Evolutionary conservation across 1,140 invertebrate genomes (phyloP), one percentile per base, ranked within the genome.

Genomic region (Drosophila takahashii): DNA sequence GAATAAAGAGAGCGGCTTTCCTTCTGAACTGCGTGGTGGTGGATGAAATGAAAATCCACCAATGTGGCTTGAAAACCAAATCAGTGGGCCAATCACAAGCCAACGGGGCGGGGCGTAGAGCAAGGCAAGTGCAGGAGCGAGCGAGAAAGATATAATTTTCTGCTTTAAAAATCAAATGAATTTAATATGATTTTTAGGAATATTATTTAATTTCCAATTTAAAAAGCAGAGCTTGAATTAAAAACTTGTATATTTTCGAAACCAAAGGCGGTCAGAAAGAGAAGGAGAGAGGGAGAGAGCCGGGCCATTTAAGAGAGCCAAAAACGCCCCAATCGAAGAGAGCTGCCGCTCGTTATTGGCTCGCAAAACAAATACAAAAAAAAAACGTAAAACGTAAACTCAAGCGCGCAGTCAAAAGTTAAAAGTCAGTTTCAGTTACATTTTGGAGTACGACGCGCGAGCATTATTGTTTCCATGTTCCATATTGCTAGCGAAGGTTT

Each of bases 71-170:
- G 16, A 44, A 18, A 18, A 10, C 9, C 3, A 18, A 29, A 32
- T 34, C 62, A 62, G 58, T 44, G 61, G 62, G 34, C 64, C 64
- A 67, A 67, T 67, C 64, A 45, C 27, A 34, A 16, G 8, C 13
- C 10, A 3, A 29, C 2, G 13, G 60, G 64, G 64, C 59, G 64
- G 27, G 26, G 41, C 59, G 18, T 10, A 32, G 9, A n/a, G 27
- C 29, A 41, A 62, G 62, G 32, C 22, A 64, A 29, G 18, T 15
- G n/a, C 27, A 50, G 47, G 47, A 50, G 47, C 27, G 27, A 50
- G 45, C 45, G 26, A 29, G 45, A 48, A n/a, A 16, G 45, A n/a
- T 27, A 27, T 32, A 0, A 16, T 10, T n/a, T 13, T 45, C 8
- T 9, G n/a, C n/a, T n/a, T n/a, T 32, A 32, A 32, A 2, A 22